phyloP scores from a whole-genome alignment of 2,888 invertebrate species.

The Eristalis arbustorum region DNA sequence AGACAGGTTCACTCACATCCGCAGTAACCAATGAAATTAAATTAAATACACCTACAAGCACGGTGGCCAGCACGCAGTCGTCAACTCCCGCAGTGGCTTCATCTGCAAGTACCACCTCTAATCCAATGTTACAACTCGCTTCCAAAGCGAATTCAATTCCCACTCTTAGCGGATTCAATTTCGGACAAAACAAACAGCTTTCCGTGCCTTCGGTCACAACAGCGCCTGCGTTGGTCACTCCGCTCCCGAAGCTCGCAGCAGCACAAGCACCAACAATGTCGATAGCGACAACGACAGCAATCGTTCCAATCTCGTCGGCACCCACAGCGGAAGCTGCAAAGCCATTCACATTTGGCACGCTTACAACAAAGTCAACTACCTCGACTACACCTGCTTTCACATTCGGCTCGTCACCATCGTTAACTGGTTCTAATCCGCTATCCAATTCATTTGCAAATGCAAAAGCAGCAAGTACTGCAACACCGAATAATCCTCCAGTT shows the following conservation, averaged over 20 bases:
- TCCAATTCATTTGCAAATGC: slow-evolving; percentile 25
- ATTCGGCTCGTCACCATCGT: slow-evolving; percentile 29
- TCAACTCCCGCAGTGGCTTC: not conserved
- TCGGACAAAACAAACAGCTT: slow-evolving; percentile 37
- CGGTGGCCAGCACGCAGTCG: not conserved
- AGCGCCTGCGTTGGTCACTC: not conserved
- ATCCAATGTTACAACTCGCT: not conserved
- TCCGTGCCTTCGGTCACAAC: slow-evolving; percentile 59
- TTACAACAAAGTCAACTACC: slow-evolving; percentile 1
- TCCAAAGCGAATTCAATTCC: slow-evolving; percentile 16
- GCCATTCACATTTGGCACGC: slow-evolving; percentile 22
- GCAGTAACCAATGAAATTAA: not conserved
- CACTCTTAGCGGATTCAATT: slow-evolving; percentile 33
- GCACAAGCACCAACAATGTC: not conserved
- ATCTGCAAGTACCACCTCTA: not conserved
- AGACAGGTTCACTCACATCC: not conserved
- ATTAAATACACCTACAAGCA: not conserved
- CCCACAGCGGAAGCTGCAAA: slow-evolving; percentile 7
- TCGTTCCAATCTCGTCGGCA: not conserved
- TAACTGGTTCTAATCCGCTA: not conserved
- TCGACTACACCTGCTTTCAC: slow-evolving; percentile 13
- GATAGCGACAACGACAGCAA: not conserved
- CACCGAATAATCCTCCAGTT: not conserved
- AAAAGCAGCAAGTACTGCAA: slow-evolving; percentile 5
- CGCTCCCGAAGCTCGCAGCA: slow-evolving; percentile 11